Evolutionary conservation across 2,113 vertebrate genomes (phyloP).

Genomic region (Artemisiospiza belli): DNA sequence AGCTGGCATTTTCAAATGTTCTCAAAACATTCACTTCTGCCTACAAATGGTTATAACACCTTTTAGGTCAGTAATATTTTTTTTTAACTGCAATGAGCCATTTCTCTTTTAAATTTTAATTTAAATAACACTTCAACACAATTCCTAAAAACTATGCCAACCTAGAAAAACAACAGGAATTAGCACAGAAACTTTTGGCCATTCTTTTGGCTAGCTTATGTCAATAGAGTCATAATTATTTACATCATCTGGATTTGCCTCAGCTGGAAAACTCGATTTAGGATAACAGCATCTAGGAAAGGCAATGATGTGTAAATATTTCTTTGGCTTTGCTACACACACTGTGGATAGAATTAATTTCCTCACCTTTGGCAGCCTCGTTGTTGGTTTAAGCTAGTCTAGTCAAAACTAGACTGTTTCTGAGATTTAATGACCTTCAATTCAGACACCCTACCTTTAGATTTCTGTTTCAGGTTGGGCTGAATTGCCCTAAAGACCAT

Average conservation of each 20-base stretch:
- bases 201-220: background rate
- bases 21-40: background rate
- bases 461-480: background rate
- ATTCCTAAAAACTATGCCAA: background rate
- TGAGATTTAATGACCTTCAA: background rate
- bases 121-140: background rate
- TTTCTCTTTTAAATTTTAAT: background rate
- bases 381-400: background rate
- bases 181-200: background rate
- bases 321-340: conserved; percentile 18
- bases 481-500: background rate
- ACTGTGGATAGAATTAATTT: conserved; percentile 19
- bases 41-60: background rate
- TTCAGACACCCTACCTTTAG: background rate
- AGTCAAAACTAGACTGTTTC: background rate
- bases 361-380: background rate
- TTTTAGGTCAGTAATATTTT: background rate
- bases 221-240: background rate
- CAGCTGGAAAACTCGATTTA: conserved; percentile 24
- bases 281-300: conserved; percentile 28
- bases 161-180: background rate
- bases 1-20: background rate
- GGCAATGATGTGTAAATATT: conserved; percentile 34
- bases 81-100: background rate
- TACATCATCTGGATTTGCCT: conserved; percentile 16